Conservation (phyloP, 2,113 vertebrate species). For the Callipepla californica region DNA sequence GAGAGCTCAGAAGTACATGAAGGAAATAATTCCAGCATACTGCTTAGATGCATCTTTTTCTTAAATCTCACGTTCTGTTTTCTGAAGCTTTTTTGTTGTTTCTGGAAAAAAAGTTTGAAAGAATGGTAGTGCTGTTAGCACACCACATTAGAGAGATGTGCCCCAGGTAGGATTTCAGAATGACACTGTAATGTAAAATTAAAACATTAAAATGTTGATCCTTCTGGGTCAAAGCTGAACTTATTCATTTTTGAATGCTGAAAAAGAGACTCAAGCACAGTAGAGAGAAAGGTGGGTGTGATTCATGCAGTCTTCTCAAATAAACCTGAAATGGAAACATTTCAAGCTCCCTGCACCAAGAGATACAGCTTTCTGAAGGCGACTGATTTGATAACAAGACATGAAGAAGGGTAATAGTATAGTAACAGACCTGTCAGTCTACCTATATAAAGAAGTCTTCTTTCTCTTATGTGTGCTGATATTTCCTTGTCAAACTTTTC, state of each 20-base stretch:
- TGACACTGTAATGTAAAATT: background rate
- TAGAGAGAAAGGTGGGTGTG: background rate
- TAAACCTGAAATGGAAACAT: background rate
- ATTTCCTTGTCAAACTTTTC: background rate
- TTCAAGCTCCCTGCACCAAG: background rate
- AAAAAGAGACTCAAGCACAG: background rate
- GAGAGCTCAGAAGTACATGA: background rate
- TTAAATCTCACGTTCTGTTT: background rate
- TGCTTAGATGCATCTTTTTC: background rate
- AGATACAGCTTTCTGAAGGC: background rate
- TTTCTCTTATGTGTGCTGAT: background rate
- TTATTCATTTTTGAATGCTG: background rate
- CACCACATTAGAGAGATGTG: background rate
- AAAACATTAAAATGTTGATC: background rate
- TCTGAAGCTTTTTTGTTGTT: background rate
- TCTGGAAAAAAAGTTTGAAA: background rate
- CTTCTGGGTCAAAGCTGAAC: background rate
- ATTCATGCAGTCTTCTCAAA: background rate
- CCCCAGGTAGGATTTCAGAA: background rate
- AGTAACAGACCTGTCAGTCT: background rate
- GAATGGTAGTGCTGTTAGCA: background rate
- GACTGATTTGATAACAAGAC: slow-evolving; percentile 18
- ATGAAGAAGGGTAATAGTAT: background rate
- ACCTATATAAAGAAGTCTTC: background rate
- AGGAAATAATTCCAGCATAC: background rate